Base-by-base conservation (phyloP, 2,113 vertebrate species). In the Campylomormyrus tamandua region DNA sequence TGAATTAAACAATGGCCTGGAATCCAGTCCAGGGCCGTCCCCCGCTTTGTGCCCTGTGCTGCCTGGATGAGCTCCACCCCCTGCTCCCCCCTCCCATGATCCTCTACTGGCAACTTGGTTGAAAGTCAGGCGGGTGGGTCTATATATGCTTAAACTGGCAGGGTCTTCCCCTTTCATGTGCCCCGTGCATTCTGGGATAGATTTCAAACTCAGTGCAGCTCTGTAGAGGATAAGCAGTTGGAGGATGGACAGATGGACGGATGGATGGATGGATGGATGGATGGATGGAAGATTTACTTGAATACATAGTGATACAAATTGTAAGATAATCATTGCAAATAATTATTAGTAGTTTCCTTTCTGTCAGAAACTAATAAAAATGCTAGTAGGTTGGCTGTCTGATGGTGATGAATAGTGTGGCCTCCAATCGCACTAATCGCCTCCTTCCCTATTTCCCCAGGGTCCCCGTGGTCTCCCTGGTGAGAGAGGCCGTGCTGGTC, bases 391-490 rank as follows among this genome's bases (percentile, higher is more conserved):
- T 66, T 46, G 11, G 24, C 17, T 19, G 4, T 9, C 7, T 45
- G 42, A 46, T 46, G 17, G 35, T 24, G 83, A 84, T 84, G 83
- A 84, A 21, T n/a, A 5, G 7, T n/a, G 21, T 2, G 0, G 53
- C 19, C 19, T 7, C 53, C 7, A 21, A 21, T 21, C 19, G 1
- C 17, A 19, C 53, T 56, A 56, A 56, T 56, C 5, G 19, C 5
- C 19, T 2, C 53, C 19, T 56, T 21, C 0, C 53, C 21, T 21
- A 2, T 21, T 19, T 92, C 88, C 2, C 0, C 88, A 99, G 98
- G 98, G 98, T 91, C 97, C 97, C 88, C 98, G 98, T 92, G 98
- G 98, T 95, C 94, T 98, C 92, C 97, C 98, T 19, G 98, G 98
- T 0, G 98, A 99, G 96, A 97, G 98, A 97, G 98, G 98, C 89